These are phyloP conservation scores for Caenorhabditis auriculariae DNA, from an alignment of 2,888 invertebrate genomes.

Conservation along the genomic window DNA sequence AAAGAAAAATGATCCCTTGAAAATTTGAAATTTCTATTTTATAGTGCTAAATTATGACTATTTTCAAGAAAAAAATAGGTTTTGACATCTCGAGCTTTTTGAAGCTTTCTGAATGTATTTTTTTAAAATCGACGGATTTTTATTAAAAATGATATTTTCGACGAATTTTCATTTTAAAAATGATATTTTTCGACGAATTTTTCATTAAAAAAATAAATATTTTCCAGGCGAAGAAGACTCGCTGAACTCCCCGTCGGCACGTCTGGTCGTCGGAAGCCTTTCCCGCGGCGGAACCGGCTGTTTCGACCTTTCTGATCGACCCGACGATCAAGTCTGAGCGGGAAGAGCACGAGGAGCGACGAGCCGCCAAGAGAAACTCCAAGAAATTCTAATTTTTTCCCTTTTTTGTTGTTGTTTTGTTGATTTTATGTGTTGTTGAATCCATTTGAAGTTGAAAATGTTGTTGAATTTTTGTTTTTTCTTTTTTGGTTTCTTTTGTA, in stretches of 20 bases:
- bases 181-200: no score
- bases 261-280: constrained; percentile 55
- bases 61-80: no score
- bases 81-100: no score
- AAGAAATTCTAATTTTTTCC: constrained; percentile 2
- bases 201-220: no score
- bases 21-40: no score
- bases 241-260: constrained; percentile 57
- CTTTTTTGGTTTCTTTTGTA: not conserved
- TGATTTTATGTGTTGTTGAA: constrained; percentile 7
- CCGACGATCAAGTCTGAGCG: constrained; percentile 17
- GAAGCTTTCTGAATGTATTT: no score
- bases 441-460: not conserved
- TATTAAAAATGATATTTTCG: not conserved
- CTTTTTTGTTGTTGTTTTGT: not conserved
- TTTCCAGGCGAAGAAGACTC: constrained; percentile 57
- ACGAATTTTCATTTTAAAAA: not conserved
- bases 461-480: not conserved
- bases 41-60: no score
- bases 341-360: constrained; percentile 10
- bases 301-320: constrained; percentile 50
- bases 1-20: no score
- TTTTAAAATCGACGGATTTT: not conserved
- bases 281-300: constrained; percentile 60
- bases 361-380: constrained; percentile 3